These are phyloP conservation scores for Centruroides sculpturatus DNA, from an alignment of 1,140 invertebrate species.

Conservation along the genomic window DNA sequence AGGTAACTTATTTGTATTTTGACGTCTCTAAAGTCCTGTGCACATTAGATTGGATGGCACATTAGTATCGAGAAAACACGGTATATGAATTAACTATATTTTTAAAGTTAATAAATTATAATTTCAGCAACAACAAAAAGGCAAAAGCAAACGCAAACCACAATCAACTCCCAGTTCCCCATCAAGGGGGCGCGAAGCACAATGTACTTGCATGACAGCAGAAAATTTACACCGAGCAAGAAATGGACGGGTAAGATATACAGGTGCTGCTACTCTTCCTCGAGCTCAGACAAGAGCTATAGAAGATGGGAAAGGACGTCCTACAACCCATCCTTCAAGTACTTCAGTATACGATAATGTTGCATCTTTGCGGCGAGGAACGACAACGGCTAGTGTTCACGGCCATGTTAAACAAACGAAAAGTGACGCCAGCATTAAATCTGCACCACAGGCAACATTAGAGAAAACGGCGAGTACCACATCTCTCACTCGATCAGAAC, in stretches of 20 bases:
- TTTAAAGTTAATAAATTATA: background rate
- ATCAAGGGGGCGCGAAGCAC: slow-evolving; percentile 68
- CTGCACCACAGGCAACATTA: background rate
- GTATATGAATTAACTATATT: background rate
- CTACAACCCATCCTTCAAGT: slow-evolving; percentile 50
- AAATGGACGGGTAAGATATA: slow-evolving; percentile 36
- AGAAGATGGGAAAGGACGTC: slow-evolving; percentile 10
- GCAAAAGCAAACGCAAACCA: slow-evolving; percentile 57
- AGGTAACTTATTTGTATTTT: background rate
- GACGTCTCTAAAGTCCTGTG: background rate
- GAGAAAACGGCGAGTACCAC: too few species aligned
- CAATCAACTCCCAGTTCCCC: slow-evolving; percentile 87
- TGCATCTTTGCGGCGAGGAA: slow-evolving; percentile 26
- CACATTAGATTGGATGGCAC: background rate
- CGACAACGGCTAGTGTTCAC: slow-evolving; percentile 12
- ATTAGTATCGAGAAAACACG: background rate
- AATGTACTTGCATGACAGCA: slow-evolving; percentile 88
- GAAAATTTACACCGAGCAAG: slow-evolving; percentile 63
- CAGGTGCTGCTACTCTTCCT: slow-evolving; percentile 25
- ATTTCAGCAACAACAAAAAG: slow-evolving; percentile 18
- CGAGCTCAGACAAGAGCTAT: slow-evolving; percentile 16
- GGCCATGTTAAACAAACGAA: slow-evolving; percentile 15
- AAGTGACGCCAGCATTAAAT: background rate
- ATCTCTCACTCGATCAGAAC: slow-evolving; percentile 2
- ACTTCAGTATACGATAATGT: slow-evolving; percentile 83